phyloP scores from a whole-genome alignment of 2,888 invertebrate genomes.

The Lordiphosa andalusiaca region DNA sequence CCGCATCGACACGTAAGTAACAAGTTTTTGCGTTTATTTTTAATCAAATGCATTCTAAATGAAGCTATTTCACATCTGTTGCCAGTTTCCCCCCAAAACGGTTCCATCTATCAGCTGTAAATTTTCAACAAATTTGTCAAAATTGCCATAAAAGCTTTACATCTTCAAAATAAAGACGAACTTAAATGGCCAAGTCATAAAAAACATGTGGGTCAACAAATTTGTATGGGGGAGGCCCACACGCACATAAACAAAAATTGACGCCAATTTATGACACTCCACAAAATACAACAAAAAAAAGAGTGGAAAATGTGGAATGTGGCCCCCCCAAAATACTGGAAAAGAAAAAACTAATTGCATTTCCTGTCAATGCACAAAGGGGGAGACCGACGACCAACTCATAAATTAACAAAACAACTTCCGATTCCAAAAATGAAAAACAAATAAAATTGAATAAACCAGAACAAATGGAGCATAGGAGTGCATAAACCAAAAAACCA shows the following conservation, averaged over 20 bases:
- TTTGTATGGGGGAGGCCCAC: constrained; percentile 17
- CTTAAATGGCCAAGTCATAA: constrained; percentile 22
- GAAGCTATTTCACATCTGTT: constrained; percentile 16
- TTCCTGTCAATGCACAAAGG: constrained; percentile 51
- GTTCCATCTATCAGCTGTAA: constrained; percentile 49
- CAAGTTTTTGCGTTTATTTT: constrained; percentile 50
- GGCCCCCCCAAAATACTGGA: constrained; percentile 11
- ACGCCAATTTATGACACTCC: constrained; percentile 42
- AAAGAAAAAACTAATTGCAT: constrained; percentile 66
- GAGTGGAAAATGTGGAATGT: constrained; percentile 17
- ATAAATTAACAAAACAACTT: constrained; percentile 73
- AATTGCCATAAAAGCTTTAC: constrained; percentile 55
- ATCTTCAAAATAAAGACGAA: constrained; percentile 12
- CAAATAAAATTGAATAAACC: constrained; percentile 30
- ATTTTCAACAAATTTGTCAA: constrained; percentile 70
- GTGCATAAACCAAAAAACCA: constrained; percentile 24
- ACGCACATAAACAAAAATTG: constrained; percentile 34
- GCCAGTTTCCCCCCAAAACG: constrained; percentile 10
- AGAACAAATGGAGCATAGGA: constrained; percentile 40
- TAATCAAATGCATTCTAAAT: constrained; percentile 30
- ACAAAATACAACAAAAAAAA: constrained; percentile 21
- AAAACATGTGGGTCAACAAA: constrained; percentile 27
- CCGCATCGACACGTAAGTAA: constrained; percentile 65
- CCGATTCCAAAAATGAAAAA: constrained; percentile 52
- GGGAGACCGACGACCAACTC: constrained; percentile 42